Conservation (phyloP, 2,888 invertebrate genomes). For the Priocnemis perturbator region DNA sequence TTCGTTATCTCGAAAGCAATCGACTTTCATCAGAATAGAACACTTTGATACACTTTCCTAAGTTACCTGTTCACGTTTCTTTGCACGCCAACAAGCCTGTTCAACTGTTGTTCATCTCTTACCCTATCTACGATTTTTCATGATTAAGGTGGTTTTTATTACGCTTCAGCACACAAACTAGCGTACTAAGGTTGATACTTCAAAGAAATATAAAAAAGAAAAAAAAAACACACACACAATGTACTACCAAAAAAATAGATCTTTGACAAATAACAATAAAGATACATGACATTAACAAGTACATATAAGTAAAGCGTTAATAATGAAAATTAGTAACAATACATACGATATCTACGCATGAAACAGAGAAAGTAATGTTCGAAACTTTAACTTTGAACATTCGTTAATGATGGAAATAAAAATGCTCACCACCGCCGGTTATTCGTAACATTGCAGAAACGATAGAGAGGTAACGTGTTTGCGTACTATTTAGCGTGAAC, state of each 20-base stretch:
- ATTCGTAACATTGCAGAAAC: neutral
- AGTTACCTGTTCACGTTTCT: no score
- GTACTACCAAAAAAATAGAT: slow-evolving; percentile 1
- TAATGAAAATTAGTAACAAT: neutral
- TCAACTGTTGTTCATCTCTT: neutral
- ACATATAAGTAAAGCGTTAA: neutral
- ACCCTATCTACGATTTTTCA: no score
- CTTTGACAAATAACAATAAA: neutral
- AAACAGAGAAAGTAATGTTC: neutral
- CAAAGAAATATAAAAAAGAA: neutral
- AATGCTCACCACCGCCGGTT: neutral
- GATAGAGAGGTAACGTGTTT: slow-evolving; percentile 20
- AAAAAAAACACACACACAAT: neutral
- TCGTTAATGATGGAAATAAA: neutral
- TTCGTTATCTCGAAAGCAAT: slow-evolving; percentile 33
- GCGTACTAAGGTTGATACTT: neutral
- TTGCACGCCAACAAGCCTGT: neutral
- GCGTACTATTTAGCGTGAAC: slow-evolving; percentile 35
- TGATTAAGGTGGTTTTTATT: neutral
- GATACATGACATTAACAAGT: neutral
- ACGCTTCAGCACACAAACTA: neutral
- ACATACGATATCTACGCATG: neutral
- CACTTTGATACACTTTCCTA: neutral
- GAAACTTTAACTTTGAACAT: neutral
- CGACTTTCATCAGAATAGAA: slow-evolving; percentile 25